Evolutionary conservation across 2,888 invertebrate genomes (phyloP).

Genomic region (Harpalus rubripes): DNA sequence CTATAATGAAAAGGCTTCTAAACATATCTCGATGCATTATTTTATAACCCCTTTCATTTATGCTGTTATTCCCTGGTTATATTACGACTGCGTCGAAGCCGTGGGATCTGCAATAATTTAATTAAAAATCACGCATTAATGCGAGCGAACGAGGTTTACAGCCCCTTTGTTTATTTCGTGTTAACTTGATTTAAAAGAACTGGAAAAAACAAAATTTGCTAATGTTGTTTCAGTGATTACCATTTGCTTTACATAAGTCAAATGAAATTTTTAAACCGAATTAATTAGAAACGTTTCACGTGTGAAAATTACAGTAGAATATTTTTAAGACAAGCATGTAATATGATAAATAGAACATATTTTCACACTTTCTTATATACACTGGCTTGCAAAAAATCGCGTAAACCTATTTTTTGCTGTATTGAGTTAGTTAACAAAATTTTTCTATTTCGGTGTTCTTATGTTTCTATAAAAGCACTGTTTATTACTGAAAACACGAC

Average conservation of each 20-base stretch:
- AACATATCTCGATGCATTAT: slow-evolving; percentile 3
- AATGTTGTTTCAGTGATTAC: neutral
- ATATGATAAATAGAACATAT: too few species aligned
- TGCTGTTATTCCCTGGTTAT: neutral
- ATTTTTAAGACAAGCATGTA: too few species aligned
- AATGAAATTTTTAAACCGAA: neutral
- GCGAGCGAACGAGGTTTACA: neutral
- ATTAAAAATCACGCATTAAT: slow-evolving; percentile 42
- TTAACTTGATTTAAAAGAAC: slow-evolving; percentile 5
- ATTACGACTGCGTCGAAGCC: slow-evolving; percentile 15
- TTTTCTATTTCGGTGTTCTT: too few species aligned
- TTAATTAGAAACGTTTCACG: neutral
- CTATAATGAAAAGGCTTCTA: slow-evolving; percentile 16
- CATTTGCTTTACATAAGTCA: neutral
- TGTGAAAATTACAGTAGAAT: neutral
- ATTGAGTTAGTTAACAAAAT: too few species aligned
- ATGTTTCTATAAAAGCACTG: too few species aligned
- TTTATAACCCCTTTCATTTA: neutral
- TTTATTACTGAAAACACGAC: too few species aligned
- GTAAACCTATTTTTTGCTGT: too few species aligned
- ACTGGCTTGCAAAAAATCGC: too few species aligned
- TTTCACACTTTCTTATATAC: too few species aligned
- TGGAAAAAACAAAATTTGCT: neutral
- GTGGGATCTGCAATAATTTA: slow-evolving; percentile 42
- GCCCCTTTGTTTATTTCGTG: neutral